Evolutionary conservation across 2,113 vertebrate genomes (phyloP), one percentile per base, ranked within the genome.

Genomic region (Hippocampus mohnikei): DNA sequence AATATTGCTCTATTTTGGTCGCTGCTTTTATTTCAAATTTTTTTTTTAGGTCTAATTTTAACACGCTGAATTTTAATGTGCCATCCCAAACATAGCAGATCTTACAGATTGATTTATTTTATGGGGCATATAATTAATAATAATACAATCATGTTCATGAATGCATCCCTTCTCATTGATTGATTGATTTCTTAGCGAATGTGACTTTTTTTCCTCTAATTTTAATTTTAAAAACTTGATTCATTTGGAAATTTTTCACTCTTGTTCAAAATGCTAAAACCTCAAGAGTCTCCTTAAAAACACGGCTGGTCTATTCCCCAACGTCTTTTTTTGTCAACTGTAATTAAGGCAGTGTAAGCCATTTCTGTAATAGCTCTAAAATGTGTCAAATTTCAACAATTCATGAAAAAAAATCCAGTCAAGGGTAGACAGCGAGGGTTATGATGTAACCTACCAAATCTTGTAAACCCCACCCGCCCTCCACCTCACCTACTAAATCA

Each of bases 371-470:
- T 29, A 59, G 27, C 5, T 25, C 23, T 13, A 27, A 58, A 58
- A 29, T 29, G 25, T 59, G 25, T 59, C 16, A 4, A 59, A 59
- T 29, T 59, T 29, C 5, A 29, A 29, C 25, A 59, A 27, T 59
- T 59, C 59, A 61, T 11, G n/a, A 4, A 66, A 74, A 23, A 6
- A 40, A 40, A 68, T 67, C 42, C 66, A 8, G 48, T 41, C 20
- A 37, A 62, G n/a, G 41, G 15, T 10, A 63, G 58, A 66, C 21
- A 48, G 48, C 27, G 13, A 15, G 11, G 53, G 67, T 15, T 41
- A 25, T 79, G 77, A 71, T 48, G 67, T 81, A 74, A 85, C 10
- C 67, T 20, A 52, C n/a, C 62, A 56, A 56, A 42, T 67, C 62
- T 58, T 1, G 12, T 50, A n/a, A 23, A 15, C 18, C 56, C 27